These are phyloP conservation scores for Idaea biselata DNA, from an alignment of 2,888 invertebrate genomes.

Conservation along the genomic window DNA sequence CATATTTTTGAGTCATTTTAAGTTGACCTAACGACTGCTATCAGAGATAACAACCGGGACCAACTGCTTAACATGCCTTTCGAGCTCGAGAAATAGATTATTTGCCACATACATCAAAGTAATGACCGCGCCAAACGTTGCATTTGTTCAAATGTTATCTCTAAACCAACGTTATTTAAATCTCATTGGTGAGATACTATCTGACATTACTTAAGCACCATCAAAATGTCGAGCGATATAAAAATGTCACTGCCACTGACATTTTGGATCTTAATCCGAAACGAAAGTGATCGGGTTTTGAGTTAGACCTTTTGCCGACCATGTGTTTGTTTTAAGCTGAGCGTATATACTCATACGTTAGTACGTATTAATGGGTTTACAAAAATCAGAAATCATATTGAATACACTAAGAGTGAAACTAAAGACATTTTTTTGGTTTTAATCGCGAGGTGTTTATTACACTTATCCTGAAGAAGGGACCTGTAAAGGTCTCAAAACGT, in stretches of 20 bases:
- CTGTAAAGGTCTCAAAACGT: too few relatives aligned
- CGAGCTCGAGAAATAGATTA: too few relatives aligned
- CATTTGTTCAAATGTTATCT: neutral
- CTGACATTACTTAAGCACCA: conserved; percentile 57
- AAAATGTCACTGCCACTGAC: conserved; percentile 77
- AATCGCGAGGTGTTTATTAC: too few relatives aligned
- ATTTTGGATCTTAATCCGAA: conserved; percentile 74
- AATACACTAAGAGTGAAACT: too few relatives aligned
- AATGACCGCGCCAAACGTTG: too few relatives aligned
- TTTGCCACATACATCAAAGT: too few relatives aligned
- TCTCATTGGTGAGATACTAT: conserved; percentile 74
- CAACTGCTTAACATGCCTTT: too few relatives aligned
- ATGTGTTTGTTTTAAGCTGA: conserved; percentile 23
- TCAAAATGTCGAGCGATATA: conserved; percentile 73
- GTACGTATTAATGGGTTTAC: neutral
- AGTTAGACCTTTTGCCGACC: conserved; percentile 38
- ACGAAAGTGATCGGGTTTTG: conserved; percentile 71
- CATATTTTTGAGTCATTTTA: too few relatives aligned
- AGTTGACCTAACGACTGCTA: too few relatives aligned
- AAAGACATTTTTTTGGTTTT: too few relatives aligned
- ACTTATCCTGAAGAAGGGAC: too few relatives aligned
- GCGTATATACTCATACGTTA: conserved; percentile 9
- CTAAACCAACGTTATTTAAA: conserved; percentile 49
- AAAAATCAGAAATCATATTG: neutral
- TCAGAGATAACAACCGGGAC: too few relatives aligned